phyloP scores from a whole-genome alignment of 2,113 vertebrate species.

The Hepsetus odoe region DNA sequence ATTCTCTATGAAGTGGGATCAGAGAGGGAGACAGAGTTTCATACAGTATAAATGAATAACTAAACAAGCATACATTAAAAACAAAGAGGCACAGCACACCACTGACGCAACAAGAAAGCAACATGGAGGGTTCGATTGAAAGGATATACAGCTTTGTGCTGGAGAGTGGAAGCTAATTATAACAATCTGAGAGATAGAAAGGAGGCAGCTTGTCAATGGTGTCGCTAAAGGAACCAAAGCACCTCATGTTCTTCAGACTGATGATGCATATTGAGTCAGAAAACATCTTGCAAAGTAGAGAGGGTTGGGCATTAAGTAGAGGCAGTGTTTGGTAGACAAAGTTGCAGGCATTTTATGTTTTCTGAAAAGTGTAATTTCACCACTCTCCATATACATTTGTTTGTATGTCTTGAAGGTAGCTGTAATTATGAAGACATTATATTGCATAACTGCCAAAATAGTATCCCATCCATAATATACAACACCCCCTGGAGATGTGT shows the following conservation, averaged over 20 bases:
- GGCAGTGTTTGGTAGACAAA: not conserved
- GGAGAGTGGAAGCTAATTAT: conserved; percentile 70
- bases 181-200: conserved; percentile 52
- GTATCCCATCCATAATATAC: not conserved
- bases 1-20: conserved; percentile 78
- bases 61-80: conserved; percentile 63
- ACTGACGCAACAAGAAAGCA: conserved; percentile 81
- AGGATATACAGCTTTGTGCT: conserved; percentile 59
- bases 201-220: conserved; percentile 50
- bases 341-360: not conserved
- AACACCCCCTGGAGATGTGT: conserved; percentile 57
- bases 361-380: not conserved
- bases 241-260: conserved; percentile 3
- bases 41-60: conserved; percentile 70
- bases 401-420: not conserved
- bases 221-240: conserved; percentile 45
- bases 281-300: conserved; percentile 4
- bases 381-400: not conserved
- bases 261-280: not conserved
- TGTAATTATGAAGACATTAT: not conserved
- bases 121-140: conserved; percentile 58
- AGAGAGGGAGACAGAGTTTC: conserved; percentile 67
- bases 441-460: not conserved
- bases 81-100: conserved; percentile 64
- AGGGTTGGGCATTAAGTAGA: not conserved